phyloP scores from a whole-genome alignment of 1,140 invertebrate species.

The Eurytemora carolleeae region DNA sequence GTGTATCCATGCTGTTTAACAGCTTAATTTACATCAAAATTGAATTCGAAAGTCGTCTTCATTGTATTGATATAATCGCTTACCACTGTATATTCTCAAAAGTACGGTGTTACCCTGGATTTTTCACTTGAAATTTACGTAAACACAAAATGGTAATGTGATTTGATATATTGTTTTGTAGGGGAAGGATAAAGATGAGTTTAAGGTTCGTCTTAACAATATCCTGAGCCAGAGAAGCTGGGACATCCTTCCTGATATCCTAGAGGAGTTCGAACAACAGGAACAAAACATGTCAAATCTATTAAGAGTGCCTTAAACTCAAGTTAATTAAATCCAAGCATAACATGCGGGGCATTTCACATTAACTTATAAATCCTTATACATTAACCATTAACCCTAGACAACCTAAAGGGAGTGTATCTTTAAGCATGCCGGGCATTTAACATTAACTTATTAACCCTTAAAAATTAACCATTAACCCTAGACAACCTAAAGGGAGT shows the following conservation, averaged over 20 bases:
- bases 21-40: too few species aligned
- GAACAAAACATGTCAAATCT: not conserved
- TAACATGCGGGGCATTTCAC: not conserved
- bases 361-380: not conserved
- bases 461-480: not conserved
- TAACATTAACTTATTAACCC: not conserved
- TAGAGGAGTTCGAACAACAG: not conserved
- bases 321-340: not conserved
- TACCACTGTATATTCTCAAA: too few species aligned
- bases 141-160: not conserved
- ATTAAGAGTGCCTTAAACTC: too few species aligned
- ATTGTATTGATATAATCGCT: too few species aligned
- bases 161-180: not conserved
- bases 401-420: not conserved
- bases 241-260: not conserved
- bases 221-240: not conserved
- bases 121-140: not conserved
- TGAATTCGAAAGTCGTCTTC: too few species aligned
- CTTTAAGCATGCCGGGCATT: not conserved
- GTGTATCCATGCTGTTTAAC: too few species aligned
- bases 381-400: not conserved
- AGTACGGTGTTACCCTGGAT: not conserved
- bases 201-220: not conserved
- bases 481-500: not conserved
- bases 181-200: not conserved